A percentile compares a stretch with the other conserved stretches of the same genome.
phyloP scores from a whole-genome alignment of 2,113 vertebrate species.

The Theropithecus gelada region DNA sequence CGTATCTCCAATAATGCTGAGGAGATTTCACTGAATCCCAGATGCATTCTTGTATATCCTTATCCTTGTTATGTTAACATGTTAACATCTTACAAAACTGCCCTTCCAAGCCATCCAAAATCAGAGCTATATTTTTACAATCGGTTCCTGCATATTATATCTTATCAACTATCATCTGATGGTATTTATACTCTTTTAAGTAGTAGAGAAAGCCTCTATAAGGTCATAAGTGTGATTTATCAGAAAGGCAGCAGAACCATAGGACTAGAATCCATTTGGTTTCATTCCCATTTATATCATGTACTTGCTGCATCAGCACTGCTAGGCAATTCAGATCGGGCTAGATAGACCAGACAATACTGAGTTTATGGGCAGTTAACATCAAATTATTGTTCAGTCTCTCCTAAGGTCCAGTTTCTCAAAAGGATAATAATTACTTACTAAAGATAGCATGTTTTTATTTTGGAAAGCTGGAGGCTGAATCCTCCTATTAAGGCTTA shows the following conservation, averaged over 20 bases:
- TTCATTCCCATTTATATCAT: not conserved
- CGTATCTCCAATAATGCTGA: not conserved
- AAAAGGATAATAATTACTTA: not conserved
- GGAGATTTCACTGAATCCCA: not conserved
- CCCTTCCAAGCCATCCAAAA: not conserved
- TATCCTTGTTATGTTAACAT: not conserved
- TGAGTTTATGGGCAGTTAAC: not conserved
- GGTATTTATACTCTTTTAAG: not conserved
- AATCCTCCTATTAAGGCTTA: not conserved
- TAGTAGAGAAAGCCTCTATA: not conserved
- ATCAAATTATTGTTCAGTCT: not conserved
- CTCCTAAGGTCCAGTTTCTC: not conserved
- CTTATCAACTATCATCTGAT: not conserved
- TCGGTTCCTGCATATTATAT: not conserved
- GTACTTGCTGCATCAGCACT: not conserved
- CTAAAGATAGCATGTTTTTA: not conserved
- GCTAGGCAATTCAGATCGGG: not conserved
- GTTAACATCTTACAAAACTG: not conserved
- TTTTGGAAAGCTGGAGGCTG: not conserved
- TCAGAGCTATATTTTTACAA: not conserved
- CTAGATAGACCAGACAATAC: not conserved
- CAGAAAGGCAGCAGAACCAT: rapidly evolving
- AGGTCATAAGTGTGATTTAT: not conserved
- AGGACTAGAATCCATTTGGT: not conserved
- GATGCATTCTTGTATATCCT: not conserved